Evolutionary conservation across 2,888 invertebrate species (phyloP), one percentile per base, ranked within the genome.

Genomic region (Stegophylla sp.): DNA sequence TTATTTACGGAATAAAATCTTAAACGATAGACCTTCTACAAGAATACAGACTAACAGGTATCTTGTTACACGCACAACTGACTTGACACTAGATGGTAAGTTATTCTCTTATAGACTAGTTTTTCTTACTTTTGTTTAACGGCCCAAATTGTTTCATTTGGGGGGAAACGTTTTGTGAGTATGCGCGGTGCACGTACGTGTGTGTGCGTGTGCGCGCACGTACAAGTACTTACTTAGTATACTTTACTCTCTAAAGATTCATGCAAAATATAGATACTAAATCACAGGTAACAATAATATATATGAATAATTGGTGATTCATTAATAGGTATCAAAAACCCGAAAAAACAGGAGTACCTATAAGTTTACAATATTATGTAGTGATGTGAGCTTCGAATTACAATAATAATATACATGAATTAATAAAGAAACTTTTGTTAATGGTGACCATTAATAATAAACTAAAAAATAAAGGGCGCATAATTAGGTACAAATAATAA

Each of bases 51-150:
- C 61, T 20, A 79, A 69, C 69, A 69, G 67, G 79, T 77, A 77
- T 69, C 77, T 69, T 59, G 77, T 79, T 79, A 71, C 79, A 71
- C 41, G 79, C 71, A 71, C 79, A 79, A 79, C 79, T 71, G 63
- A 79, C 26, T 79, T 79, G 59, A 71, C 71, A 69, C 79, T 79
- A 79, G 69, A 41, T 69, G 67, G 69, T 69, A 71, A 63, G 71
- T 79, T 79, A 51, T 61, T 79, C 71, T 69, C 69, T 59, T 79
- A 71, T 61, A 63, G 79, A 79, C 79, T 63, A 79, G 79, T 79
- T 79, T 71, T 79, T 71, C 79, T 79, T 79, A 77, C 59, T 67
- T 77, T 77, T 77, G 61, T 71, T 71, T 71, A 71, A 69, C 69
- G 79, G 59, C 61, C 69, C 69, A 69, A 79, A 79, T 79, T 61